Conservation (phyloP, 2,888 invertebrate genomes). For the Drosophila pegasa region DNA sequence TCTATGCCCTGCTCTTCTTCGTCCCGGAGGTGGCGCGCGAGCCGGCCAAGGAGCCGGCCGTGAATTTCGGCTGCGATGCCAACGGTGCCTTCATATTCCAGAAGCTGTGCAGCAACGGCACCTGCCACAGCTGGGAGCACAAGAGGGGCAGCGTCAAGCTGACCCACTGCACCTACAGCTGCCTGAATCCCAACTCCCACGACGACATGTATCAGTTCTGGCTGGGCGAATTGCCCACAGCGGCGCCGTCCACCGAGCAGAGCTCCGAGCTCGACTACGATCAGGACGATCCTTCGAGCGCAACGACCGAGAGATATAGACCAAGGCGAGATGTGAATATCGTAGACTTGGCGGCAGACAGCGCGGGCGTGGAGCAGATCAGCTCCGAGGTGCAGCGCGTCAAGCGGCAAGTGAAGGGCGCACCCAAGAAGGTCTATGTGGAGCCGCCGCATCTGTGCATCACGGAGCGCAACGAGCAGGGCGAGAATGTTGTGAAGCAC, state of each 20-base stretch:
- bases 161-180: constrained; percentile 90
- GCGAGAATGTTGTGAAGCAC: constrained; percentile 72
- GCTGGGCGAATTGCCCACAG: constrained; percentile 78
- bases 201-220: constrained; percentile 84
- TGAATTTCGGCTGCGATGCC: constrained; percentile 90
- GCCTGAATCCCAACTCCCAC: constrained; percentile 85
- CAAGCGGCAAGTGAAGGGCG: constrained; percentile 58
- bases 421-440: constrained; percentile 80
- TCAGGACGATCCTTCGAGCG: constrained; percentile 79
- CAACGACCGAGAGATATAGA: constrained; percentile 79
- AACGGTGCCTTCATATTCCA: constrained; percentile 90
- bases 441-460: constrained; percentile 88
- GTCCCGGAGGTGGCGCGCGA: constrained; percentile 89
- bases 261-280: constrained; percentile 85
- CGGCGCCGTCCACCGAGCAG: constrained; percentile 81
- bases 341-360: constrained; percentile 54
- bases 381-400: constrained; percentile 66
- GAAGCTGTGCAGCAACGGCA: constrained; percentile 89
- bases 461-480: constrained; percentile 64
- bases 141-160: constrained; percentile 88
- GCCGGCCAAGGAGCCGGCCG: constrained; percentile 86
- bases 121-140: constrained; percentile 89
- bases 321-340: constrained; percentile 38
- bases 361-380: constrained; percentile 67
- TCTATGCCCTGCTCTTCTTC: constrained; percentile 88